Evolutionary conservation across 2,888 invertebrate genomes (phyloP).

Genomic region (Oscheius sp.): DNA sequence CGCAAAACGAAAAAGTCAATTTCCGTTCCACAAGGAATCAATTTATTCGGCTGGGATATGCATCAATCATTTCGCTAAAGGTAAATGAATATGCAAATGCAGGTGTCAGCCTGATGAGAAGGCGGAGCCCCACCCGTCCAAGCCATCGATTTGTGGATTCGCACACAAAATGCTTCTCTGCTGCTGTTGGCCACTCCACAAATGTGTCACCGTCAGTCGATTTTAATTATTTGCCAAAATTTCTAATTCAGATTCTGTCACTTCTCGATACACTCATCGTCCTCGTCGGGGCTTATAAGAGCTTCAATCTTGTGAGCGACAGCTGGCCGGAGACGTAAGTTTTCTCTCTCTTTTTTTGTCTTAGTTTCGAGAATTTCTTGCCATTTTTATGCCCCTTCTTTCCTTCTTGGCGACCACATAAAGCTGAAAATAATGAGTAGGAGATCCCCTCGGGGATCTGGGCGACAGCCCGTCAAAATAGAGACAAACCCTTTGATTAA

Average conservation of each 20-base stretch:
- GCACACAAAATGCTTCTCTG: slow-evolving; percentile 35
- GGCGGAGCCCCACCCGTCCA: background rate
- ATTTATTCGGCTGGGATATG: no score
- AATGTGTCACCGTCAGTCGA: slow-evolving; percentile 62
- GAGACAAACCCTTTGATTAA: no score
- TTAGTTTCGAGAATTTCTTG: background rate
- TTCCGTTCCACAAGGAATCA: no score
- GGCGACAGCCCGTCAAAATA: no score
- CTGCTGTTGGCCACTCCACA: slow-evolving; percentile 66
- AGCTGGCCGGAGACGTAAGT: slow-evolving; percentile 43
- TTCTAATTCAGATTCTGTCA: slow-evolving; percentile 41
- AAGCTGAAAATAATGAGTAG: no score
- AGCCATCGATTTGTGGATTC: slow-evolving; percentile 20
- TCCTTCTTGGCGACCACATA: no score
- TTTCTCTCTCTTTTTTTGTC: background rate
- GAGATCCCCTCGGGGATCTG: no score
- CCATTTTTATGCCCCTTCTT: no score
- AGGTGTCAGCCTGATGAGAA: slow-evolving; percentile 24
- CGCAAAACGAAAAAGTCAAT: no score
- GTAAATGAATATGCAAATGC: slow-evolving; percentile 23
- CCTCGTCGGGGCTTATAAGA: slow-evolving; percentile 43
- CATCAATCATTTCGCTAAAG: no score
- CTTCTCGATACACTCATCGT: slow-evolving; percentile 51
- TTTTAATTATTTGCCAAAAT: background rate
- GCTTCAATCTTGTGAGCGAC: slow-evolving; percentile 32